These are phyloP conservation scores for Elysia crispata DNA, from an alignment of 2,888 invertebrate species.

Conservation along the genomic window DNA sequence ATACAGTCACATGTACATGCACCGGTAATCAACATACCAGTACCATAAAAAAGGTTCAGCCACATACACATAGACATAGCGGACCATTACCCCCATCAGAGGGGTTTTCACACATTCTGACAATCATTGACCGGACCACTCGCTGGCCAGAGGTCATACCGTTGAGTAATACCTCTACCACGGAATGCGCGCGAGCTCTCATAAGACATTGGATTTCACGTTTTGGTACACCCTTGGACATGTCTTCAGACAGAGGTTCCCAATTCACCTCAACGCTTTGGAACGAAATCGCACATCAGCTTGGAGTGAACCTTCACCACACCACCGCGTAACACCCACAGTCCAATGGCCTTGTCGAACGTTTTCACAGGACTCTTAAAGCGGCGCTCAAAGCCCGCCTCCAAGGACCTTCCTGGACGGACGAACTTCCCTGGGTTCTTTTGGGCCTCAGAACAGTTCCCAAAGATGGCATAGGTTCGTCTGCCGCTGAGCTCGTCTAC, in stretches of 20 bases:
- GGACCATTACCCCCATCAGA: neutral
- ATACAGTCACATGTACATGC: neutral
- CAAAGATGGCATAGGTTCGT: constrained; percentile 13
- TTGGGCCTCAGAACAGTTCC: constrained; percentile 20
- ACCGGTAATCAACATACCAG: neutral
- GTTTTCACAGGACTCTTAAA: constrained; percentile 29
- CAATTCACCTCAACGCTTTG: constrained; percentile 3
- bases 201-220: neutral
- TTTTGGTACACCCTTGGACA: neutral
- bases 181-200: neutral
- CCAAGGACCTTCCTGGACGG: constrained; percentile 6
- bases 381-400: constrained; percentile 24
- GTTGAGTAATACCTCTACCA: neutral
- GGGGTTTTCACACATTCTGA: neutral
- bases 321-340: constrained; percentile 16
- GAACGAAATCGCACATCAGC: constrained; percentile 18
- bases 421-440: constrained; percentile 20
- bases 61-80: neutral
- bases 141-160: constrained; percentile 10
- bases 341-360: constrained; percentile 21
- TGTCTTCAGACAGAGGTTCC: neutral
- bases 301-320: neutral
- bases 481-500: constrained; percentile 12
- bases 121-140: neutral
- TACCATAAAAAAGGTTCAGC: neutral